These are phyloP conservation scores for Apteryx mantelli DNA, from an alignment of 2,113 vertebrate genomes.

Conservation along the genomic window DNA sequence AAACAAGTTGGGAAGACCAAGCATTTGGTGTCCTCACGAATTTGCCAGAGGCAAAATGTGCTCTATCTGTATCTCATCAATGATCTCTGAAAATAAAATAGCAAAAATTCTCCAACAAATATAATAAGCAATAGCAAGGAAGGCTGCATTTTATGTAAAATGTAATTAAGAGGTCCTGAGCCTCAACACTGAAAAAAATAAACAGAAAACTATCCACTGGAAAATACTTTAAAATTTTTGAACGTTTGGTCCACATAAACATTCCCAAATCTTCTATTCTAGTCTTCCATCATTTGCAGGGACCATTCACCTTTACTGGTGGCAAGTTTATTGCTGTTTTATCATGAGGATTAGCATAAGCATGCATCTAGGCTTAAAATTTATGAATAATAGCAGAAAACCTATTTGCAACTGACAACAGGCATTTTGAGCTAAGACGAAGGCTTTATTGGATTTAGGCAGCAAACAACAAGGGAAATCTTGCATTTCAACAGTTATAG, in stretches of 20 bases:
- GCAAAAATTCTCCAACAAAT: background rate
- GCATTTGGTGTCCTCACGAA: background rate
- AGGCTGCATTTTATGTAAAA: background rate
- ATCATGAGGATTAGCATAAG: background rate
- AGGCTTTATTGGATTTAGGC: background rate
- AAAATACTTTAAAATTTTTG: background rate
- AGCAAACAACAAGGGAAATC: background rate
- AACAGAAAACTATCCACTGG: background rate
- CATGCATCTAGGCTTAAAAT: background rate
- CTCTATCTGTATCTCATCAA: background rate
- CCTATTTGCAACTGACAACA: constrained; percentile 1
- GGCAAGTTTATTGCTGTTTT: background rate
- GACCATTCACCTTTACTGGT: background rate
- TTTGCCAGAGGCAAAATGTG: background rate
- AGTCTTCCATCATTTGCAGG: background rate
- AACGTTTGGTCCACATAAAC: background rate
- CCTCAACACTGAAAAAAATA: background rate
- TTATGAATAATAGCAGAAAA: background rate
- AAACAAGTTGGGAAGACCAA: background rate
- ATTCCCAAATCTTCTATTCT: background rate
- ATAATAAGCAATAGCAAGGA: background rate
- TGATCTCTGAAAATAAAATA: background rate
- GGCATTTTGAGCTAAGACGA: constrained; percentile 2
- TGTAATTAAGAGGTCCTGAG: background rate
- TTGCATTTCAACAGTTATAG: background rate